Conservation (phyloP, 2,797 vertebrate species). For the Microctenopoma steveboyesi region DNA sequence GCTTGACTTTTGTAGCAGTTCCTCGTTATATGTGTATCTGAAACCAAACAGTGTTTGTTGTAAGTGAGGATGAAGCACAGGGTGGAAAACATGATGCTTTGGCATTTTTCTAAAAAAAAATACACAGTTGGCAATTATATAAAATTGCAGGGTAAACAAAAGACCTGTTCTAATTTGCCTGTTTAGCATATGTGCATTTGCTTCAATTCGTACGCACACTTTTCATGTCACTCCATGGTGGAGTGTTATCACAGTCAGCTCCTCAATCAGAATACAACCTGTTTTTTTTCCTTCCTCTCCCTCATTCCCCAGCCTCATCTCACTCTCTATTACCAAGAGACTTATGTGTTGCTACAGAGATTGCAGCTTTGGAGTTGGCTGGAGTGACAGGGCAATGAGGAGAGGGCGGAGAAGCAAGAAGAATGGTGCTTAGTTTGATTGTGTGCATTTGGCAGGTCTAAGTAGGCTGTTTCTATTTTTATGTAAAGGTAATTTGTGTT, state of each 20-base stretch:
- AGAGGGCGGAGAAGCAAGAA: slow-evolving; percentile 26
- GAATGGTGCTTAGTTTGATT: slow-evolving; percentile 41
- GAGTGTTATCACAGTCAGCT: slow-evolving; percentile 50
- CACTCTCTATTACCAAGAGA: slow-evolving; percentile 46
- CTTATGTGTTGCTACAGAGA: slow-evolving; percentile 55
- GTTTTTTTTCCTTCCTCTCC: slow-evolving; percentile 20
- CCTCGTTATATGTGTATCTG: slow-evolving; percentile 20
- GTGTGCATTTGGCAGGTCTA: slow-evolving; percentile 34
- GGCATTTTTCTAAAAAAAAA: slow-evolving; percentile 33
- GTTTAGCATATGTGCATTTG: slow-evolving; percentile 29
- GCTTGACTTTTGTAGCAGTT: slow-evolving; percentile 15
- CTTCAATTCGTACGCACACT: slow-evolving; percentile 32
- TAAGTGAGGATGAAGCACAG: slow-evolving; percentile 16
- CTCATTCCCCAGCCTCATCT: slow-evolving; percentile 35
- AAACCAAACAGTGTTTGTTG: slow-evolving; percentile 25
- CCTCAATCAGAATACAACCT: slow-evolving; percentile 51
- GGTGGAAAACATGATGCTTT: slow-evolving; percentile 40
- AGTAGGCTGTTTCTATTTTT: slow-evolving; percentile 38
- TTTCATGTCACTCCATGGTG: slow-evolving; percentile 29
- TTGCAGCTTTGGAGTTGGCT: slow-evolving; percentile 48
- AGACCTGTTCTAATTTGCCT: slow-evolving; percentile 43
- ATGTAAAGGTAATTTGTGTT: slow-evolving; percentile 11
- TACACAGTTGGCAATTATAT: slow-evolving; percentile 43
- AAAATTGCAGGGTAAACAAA: slow-evolving; percentile 57
- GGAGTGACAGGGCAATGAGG: slow-evolving; percentile 45